Conservation (phyloP, 2,797 vertebrate genomes). For the Hypotaenidia okinawae region DNA sequence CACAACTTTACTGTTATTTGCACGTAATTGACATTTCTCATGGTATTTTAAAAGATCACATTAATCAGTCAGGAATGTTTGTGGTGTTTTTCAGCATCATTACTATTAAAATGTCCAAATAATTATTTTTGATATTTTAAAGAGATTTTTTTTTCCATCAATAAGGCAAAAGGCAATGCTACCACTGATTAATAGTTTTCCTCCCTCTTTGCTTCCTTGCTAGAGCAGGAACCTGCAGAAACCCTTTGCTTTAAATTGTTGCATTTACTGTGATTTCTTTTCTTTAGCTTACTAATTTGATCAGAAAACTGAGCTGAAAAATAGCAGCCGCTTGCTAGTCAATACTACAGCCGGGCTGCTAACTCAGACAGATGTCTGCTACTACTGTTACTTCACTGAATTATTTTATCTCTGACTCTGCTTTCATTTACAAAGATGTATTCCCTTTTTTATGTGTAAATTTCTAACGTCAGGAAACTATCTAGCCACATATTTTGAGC, state of each 20-base stretch:
- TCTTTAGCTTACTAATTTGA: neutral
- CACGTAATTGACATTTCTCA: neutral
- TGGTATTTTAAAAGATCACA: neutral
- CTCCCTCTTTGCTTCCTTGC: neutral
- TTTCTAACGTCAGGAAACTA: neutral
- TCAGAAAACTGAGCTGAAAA: neutral
- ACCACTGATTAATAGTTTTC: neutral
- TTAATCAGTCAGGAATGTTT: neutral
- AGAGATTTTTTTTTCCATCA: neutral
- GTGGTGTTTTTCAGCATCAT: neutral
- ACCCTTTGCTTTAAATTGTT: neutral
- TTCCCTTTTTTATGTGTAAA: neutral
- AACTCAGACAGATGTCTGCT: neutral
- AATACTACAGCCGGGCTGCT: neutral
- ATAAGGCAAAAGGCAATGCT: neutral
- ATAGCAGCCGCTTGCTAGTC: neutral
- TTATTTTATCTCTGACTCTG: neutral
- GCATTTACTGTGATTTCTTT: neutral
- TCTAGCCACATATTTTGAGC: neutral
- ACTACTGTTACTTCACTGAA: neutral
- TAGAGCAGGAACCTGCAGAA: neutral
- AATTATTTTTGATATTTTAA: neutral
- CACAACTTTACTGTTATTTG: neutral
- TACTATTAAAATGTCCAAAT: neutral
- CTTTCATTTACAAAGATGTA: neutral